Conservation (phyloP, 2,888 invertebrate genomes). For the Holacanthella duospinosa region DNA sequence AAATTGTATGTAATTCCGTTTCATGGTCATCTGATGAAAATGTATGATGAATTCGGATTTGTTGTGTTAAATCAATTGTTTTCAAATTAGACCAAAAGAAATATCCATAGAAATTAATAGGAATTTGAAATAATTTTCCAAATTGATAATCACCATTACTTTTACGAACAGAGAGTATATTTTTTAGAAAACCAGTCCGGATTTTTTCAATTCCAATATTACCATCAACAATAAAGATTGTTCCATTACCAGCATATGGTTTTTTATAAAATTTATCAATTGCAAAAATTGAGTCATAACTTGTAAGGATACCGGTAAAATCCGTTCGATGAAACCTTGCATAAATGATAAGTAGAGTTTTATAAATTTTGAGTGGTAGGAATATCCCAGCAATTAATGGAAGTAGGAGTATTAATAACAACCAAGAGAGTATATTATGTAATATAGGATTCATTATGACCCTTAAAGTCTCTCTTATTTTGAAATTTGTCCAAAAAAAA, state of each 20-base stretch:
- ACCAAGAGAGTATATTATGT: background rate
- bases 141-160: constrained; percentile 10
- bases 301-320: constrained; percentile 19
- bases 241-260: constrained; percentile 29
- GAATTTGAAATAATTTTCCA: constrained; percentile 13
- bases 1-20: constrained; percentile 19
- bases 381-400: constrained; percentile 5
- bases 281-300: constrained; percentile 34
- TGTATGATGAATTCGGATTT: constrained; percentile 20
- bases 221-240: constrained; percentile 23
- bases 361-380: constrained; percentile 16
- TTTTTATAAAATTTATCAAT: constrained; percentile 25
- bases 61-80: constrained; percentile 13
- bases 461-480: too few relatives aligned
- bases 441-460: background rate
- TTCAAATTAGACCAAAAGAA: constrained; percentile 29
- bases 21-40: constrained; percentile 15
- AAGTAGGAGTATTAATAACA: background rate
- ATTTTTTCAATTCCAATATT: constrained; percentile 18
- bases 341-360: constrained; percentile 13
- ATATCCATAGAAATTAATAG: constrained; percentile 23
- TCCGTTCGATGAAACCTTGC: constrained; percentile 12
- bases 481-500: too few relatives aligned
- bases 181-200: constrained; percentile 13
- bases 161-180: constrained; percentile 14